Evolutionary conservation across 2,797 vertebrate species (phyloP).

Genomic region (Enteromius trimaculatus): DNA sequence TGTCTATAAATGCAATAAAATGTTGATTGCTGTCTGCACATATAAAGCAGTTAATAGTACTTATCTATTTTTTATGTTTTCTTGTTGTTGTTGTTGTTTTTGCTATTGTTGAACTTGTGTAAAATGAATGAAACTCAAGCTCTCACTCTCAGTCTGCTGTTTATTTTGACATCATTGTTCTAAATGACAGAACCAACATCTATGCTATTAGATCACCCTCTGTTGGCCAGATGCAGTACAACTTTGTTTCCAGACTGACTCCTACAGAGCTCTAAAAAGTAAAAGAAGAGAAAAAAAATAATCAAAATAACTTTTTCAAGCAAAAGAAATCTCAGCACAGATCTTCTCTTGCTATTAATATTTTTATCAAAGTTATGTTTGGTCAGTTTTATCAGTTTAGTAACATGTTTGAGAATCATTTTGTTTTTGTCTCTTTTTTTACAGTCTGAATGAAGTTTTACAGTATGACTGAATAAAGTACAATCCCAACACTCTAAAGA

Average conservation of each 20-base stretch:
- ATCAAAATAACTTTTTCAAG: conserved; percentile 39
- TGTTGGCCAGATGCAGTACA: conserved; percentile 50
- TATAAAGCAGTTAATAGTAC: neutral
- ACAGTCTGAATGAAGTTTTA: neutral
- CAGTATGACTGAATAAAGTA: neutral
- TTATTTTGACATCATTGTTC: conserved; percentile 36
- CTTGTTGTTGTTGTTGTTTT: neutral
- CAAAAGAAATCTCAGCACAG: conserved; percentile 29
- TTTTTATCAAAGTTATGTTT: conserved; percentile 49
- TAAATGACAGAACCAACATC: conserved; percentile 11
- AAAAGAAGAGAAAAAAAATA: conserved; percentile 36
- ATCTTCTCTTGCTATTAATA: conserved; percentile 43
- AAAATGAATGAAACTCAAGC: neutral
- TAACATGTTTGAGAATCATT: neutral
- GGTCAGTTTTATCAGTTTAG: conserved; percentile 40
- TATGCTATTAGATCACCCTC: conserved; percentile 61
- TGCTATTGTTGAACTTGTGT: neutral
- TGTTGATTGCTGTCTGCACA: neutral
- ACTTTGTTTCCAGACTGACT: conserved; percentile 26
- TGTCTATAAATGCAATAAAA: neutral
- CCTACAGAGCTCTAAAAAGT: conserved; percentile 32
- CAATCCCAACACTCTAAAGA: neutral
- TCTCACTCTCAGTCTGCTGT: conserved; percentile 8
- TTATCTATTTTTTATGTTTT: neutral
- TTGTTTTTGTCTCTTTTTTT: neutral